These are phyloP conservation scores for Eucriotettix oculatus DNA, from an alignment of 2,888 invertebrate genomes.

Conservation along the genomic window DNA sequence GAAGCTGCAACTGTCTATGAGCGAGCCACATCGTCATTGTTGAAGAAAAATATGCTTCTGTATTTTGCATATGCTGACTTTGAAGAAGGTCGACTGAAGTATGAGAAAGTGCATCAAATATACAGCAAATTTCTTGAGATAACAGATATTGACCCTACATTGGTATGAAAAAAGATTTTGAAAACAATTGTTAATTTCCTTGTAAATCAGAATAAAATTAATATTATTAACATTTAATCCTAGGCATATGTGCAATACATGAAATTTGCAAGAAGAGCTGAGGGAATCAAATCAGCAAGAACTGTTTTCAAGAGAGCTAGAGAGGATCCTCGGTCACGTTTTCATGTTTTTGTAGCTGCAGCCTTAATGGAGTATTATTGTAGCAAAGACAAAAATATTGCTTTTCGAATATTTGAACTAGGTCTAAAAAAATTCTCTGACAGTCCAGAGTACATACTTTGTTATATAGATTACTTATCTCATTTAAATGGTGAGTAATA, in stretches of 20 bases:
- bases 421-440: constrained; percentile 93
- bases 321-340: constrained; percentile 66
- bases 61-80: constrained; percentile 99
- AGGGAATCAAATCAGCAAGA: constrained; percentile 93
- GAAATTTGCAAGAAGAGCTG: constrained; percentile 94
- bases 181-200: not conserved
- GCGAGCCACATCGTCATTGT: constrained; percentile 72
- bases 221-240: not conserved
- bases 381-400: constrained; percentile 93
- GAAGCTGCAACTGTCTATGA: constrained; percentile 93
- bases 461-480: constrained; percentile 92
- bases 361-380: constrained; percentile 99
- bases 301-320: constrained; percentile 88
- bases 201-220: not conserved
- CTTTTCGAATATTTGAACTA: constrained; percentile 90
- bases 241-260: constrained; percentile 95
- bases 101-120: constrained; percentile 90
- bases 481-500: constrained; percentile 72
- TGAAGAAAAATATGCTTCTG: constrained; percentile 80
- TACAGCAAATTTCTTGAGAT: constrained; percentile 84
- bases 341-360: constrained; percentile 92
- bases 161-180: constrained; percentile 38
- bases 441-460: constrained; percentile 85
- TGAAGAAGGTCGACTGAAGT: constrained; percentile 90
- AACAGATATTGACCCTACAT: constrained; percentile 83